phyloP scores from a whole-genome alignment of 2,113 vertebrate species.

The Anolis sagrei region DNA sequence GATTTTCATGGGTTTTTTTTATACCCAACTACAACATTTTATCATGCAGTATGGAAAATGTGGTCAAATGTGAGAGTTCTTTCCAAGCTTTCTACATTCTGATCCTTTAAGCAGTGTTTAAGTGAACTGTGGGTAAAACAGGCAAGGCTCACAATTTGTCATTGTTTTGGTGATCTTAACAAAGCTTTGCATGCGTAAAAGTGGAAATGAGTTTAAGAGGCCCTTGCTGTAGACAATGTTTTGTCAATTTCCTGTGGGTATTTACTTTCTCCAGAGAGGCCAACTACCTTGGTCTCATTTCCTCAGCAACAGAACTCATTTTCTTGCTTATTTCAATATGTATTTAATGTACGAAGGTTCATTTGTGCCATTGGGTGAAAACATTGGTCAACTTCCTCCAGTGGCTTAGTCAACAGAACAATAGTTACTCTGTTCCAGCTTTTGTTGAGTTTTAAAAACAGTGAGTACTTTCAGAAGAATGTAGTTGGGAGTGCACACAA shows the following conservation, averaged over 20 bases:
- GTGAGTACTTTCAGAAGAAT: background rate
- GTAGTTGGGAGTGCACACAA: background rate
- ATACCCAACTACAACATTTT: background rate
- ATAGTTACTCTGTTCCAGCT: background rate
- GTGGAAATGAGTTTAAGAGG: background rate
- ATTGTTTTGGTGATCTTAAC: background rate
- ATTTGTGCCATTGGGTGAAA: background rate
- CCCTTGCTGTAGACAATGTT: background rate
- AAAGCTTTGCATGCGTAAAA: constrained; percentile 13
- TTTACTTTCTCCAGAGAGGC: background rate
- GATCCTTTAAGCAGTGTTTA: background rate
- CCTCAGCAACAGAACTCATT: background rate
- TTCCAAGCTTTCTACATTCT: background rate
- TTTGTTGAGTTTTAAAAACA: background rate
- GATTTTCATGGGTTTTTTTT: background rate
- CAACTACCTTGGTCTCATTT: background rate
- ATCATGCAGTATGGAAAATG: background rate
- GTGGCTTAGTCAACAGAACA: background rate
- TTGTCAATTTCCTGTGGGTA: background rate
- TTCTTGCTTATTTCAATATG: background rate
- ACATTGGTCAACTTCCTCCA: background rate
- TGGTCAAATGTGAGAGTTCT: background rate
- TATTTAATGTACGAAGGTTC: background rate
- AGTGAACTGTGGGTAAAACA: background rate
- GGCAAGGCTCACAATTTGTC: background rate